Conservation (phyloP, 2,888 invertebrate genomes). For the Nomada goodeniana region DNA sequence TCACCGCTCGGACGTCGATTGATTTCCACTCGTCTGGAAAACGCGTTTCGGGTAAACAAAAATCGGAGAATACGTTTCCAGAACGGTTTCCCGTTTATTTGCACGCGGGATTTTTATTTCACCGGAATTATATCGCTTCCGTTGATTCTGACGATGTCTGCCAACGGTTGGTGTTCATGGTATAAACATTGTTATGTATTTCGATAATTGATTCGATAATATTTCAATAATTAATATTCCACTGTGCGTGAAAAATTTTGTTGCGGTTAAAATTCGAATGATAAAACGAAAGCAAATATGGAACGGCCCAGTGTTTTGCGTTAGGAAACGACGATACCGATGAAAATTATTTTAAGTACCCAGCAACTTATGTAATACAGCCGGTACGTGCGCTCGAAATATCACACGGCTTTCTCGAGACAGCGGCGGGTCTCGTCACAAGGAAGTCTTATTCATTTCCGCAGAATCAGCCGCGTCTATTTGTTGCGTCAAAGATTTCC, state of each 20-base stretch:
- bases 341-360: too few relatives aligned
- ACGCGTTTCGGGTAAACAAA: constrained; percentile 23
- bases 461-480: constrained; percentile 40
- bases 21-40: constrained; percentile 35
- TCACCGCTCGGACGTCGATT: constrained; percentile 54
- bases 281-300: too few relatives aligned
- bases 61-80: constrained; percentile 4
- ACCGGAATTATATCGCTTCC: not conserved
- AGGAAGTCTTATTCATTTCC: constrained; percentile 13
- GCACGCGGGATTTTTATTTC: not conserved
- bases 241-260: too few relatives aligned
- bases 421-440: not conserved
- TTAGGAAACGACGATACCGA: too few relatives aligned
- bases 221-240: too few relatives aligned
- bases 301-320: too few relatives aligned
- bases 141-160: too few relatives aligned
- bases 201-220: too few relatives aligned
- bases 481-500: constrained; percentile 46
- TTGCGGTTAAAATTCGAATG: too few relatives aligned
- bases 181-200: too few relatives aligned
- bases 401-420: not conserved
- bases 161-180: not conserved
- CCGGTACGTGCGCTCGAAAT: not conserved
- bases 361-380: too few relatives aligned
- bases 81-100: not conserved